Base-by-base conservation (phyloP, 2,797 vertebrate species). In the Podarcis siculus region DNA sequence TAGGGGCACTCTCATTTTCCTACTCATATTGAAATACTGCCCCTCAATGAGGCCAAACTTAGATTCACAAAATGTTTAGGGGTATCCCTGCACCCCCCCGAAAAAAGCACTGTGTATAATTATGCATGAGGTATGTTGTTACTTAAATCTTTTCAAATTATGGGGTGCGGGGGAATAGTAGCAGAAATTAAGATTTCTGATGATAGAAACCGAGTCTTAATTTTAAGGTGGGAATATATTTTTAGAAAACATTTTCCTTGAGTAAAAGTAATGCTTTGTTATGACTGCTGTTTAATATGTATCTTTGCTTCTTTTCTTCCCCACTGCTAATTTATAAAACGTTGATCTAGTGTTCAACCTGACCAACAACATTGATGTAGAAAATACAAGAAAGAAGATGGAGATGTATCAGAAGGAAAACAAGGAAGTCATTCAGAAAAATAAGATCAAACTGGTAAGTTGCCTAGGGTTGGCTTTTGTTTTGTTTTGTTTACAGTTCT, bases 381-480 rank as follows among this genome's bases (percentile, higher is more conserved):
- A 99, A 90, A 97, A 97, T 93, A 99, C 99, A 77, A 99, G 98
- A 96, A 98, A 97, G 97, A 98, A 97, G 95, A 99, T 99, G 97
- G 99, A 99, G 87, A 96, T 98, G 91, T 99, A 99, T 95, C 98
- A 99, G 96, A 98, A 97, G 91, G 98, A 99, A 90, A 99, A 99
- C 97, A 97, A 97, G 96, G 99, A 99, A 92, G 90, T 98, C 87
- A 99, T 99, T 96, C 98, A 99, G 96, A 98, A 90, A 97, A 99
- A 99, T 95, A 99, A 99, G 93, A 97, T 97, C 92, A 99, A 99
- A 93, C 96, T 99, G 96, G 99, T 99, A 94, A 76, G 98, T 98
- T 92, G 84, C 85, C 90, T 93, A 94, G 5, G 89, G 5, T 6
- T 86, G 30, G 87, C 86, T 89, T 83, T n/a, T 25, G 42, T 0